Base-by-base conservation (phyloP, 1,140 invertebrate species). In the Drosophila ogumai region DNA sequence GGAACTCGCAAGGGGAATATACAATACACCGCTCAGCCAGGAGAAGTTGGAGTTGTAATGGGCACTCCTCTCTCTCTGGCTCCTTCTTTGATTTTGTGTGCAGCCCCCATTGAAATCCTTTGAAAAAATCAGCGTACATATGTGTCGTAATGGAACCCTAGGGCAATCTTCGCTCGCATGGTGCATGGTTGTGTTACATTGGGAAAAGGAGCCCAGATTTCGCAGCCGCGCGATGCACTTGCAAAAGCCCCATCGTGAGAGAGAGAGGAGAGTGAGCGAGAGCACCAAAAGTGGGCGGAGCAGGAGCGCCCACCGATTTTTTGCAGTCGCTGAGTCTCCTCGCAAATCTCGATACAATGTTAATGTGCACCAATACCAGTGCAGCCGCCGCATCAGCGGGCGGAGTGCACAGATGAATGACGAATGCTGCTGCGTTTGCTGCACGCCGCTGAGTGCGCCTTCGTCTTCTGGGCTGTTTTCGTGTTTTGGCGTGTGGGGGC, bases 121-220 rank as follows among this genome's bases (percentile, higher is more conserved):
- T 67, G 57, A 58, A 75, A 47, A 50, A 43, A 65, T 22, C 40
- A 41, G 60, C 69, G 81, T 75, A 59, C 54, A 58, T 76, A 65
- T 63, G 43, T 77, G 84, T 79, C 85, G 85, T 87, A 88, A 87
- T 80, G 80, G 59, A 69, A 78, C 85, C 85, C 76, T 75, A 79
- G 81, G 85, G 85, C 84, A 84, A 66, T 81, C 66, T 71, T 65
- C 64, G 84, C 82, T 91, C 86, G 91, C 91, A 87, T 91, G 91
- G 87, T 92, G 91, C 91, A 92, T 91, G 87, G 85, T 91, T 91
- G 76, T 91, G 91, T 92, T 92, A 92, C 91, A 92, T 92, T 85
- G 91, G 87, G 76, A 92, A 79, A 91, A 91, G 91, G 91, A 90
- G 91, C 91, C 66, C 91, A 92, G 91, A 91, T 91, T 75, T 91